Conservation (phyloP, 2,888 invertebrate genomes). For the Polyploca ridens region DNA sequence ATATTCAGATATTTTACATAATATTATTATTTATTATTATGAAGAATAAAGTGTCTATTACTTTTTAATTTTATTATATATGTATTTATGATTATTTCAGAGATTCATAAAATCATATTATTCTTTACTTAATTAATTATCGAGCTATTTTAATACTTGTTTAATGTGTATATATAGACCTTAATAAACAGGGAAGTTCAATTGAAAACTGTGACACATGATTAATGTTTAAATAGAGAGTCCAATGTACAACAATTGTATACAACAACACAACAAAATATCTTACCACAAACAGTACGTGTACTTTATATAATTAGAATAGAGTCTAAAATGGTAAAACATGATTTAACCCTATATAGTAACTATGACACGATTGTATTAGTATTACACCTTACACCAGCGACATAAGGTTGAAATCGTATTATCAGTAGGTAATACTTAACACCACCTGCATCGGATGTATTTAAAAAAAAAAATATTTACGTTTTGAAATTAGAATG, state of each 20-base stretch:
- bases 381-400: slow-evolving; percentile 1
- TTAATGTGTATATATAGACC: neutral
- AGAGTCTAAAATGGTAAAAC: slow-evolving; percentile 4
- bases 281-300: neutral
- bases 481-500: neutral
- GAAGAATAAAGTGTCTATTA: too few species aligned
- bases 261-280: too few species aligned
- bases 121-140: neutral
- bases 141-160: neutral
- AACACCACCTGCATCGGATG: slow-evolving; percentile 37
- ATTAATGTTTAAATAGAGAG: slow-evolving; percentile 1
- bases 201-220: slow-evolving; percentile 5
- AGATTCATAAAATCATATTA: neutral
- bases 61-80: too few species aligned
- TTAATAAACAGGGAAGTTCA: neutral
- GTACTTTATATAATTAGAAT: neutral
- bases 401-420: slow-evolving; percentile 14
- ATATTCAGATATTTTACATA: too few species aligned
- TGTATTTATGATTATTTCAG: too few species aligned
- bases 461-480: neutral
- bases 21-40: too few species aligned
- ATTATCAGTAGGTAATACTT: slow-evolving; percentile 38
- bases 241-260: slow-evolving; percentile 7
- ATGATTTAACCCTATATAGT: slow-evolving; percentile 18
- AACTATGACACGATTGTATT: slow-evolving; percentile 29